Percentiles rank a stretch among this genome's conserved stretches.
Conservation (phyloP, 2,797 vertebrate genomes). For the Oophaga sylvatica region DNA sequence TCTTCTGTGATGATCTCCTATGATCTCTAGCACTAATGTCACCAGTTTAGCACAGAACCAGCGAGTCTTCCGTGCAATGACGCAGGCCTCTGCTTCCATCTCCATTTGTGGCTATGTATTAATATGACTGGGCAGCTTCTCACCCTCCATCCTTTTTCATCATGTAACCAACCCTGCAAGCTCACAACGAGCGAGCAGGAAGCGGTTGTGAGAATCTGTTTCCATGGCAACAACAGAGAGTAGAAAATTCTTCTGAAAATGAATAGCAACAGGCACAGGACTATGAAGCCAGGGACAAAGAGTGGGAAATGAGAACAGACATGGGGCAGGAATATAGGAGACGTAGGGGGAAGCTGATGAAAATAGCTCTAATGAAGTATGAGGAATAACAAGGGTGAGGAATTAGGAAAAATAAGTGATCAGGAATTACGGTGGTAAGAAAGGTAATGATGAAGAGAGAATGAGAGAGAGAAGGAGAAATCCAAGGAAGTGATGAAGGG, state of each 20-base stretch:
- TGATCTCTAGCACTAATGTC: neutral
- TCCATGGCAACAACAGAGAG: conserved; percentile 43
- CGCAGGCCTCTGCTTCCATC: neutral
- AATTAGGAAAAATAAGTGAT: neutral
- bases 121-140: conserved; percentile 24
- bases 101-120: conserved; percentile 1
- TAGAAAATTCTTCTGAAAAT: conserved; percentile 44
- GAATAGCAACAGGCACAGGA: conserved; percentile 40
- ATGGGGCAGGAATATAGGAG: neutral
- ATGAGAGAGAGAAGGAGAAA: no score
- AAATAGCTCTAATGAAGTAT: neutral
- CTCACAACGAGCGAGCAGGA: conserved; percentile 23
- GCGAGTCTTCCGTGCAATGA: neutral
- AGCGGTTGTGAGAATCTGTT: conserved; percentile 31
- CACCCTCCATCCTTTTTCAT: conserved; percentile 17
- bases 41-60: neutral
- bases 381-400: neutral
- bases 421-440: neutral
- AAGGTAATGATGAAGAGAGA: no score
- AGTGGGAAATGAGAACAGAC: neutral
- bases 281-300: neutral
- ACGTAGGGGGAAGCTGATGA: neutral
- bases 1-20: neutral
- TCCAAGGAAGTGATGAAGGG: no score
- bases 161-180: conserved; percentile 22